These are phyloP conservation scores for Gadus macrocephalus DNA, from an alignment of 2,113 vertebrate genomes.

Conservation along the genomic window DNA sequence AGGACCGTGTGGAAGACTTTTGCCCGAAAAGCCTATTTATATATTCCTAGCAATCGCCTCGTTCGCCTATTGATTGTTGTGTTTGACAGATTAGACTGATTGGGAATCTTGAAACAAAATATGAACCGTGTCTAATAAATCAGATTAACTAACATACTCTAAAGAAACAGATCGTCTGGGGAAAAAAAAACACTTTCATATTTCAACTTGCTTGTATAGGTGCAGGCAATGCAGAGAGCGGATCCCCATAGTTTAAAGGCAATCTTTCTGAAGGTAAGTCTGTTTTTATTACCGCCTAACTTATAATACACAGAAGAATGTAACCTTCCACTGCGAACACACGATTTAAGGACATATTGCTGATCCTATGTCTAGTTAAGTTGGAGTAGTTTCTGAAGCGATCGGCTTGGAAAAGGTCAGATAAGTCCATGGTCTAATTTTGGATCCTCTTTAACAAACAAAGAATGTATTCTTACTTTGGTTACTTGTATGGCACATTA, in stretches of 20 bases:
- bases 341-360: no score
- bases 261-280: slow-evolving; percentile 90
- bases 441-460: slow-evolving; percentile 72
- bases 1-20: no score
- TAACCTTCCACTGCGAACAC: background rate
- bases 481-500: slow-evolving; percentile 30
- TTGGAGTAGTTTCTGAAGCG: slow-evolving; percentile 31
- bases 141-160: no score
- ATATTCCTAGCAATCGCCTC: no score
- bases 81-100: slow-evolving; percentile 21
- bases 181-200: background rate
- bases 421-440: slow-evolving; percentile 81
- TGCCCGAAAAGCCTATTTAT: no score
- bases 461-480: slow-evolving; percentile 35
- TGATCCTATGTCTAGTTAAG: no score
- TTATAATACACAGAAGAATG: background rate
- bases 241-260: slow-evolving; percentile 84
- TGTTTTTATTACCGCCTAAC: background rate
- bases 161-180: background rate
- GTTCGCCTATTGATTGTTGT: no score
- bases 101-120: slow-evolving; percentile 10
- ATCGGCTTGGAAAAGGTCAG: slow-evolving; percentile 72
- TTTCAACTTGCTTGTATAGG: slow-evolving; percentile 65
- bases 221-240: slow-evolving; percentile 85
- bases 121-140: slow-evolving; percentile 23